Percentiles rank a stretch among this genome's conserved stretches.
phyloP scores from a whole-genome alignment of 2,797 vertebrate species.

The Pipistrellus kuhlii region DNA sequence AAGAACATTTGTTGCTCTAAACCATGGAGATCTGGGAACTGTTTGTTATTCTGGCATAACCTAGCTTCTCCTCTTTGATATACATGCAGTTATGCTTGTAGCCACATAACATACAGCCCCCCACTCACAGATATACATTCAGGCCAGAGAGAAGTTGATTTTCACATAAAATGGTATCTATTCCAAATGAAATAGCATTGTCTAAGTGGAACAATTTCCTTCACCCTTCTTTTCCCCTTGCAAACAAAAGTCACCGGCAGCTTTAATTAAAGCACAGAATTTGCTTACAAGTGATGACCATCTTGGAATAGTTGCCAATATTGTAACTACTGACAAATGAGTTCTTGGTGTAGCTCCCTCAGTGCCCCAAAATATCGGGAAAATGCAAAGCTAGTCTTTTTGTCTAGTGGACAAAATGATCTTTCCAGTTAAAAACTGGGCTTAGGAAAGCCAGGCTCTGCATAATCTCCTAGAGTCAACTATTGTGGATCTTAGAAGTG shows the following conservation, averaged over 20 bases:
- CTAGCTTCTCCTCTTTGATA: background rate
- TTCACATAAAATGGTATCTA: background rate
- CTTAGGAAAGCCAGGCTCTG: background rate
- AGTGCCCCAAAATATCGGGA: slow-evolving; percentile 44
- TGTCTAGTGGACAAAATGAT: slow-evolving; percentile 55
- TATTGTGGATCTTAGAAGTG: slow-evolving; percentile 30
- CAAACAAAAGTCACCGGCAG: slow-evolving; percentile 13
- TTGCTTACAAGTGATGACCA: slow-evolving; percentile 59
- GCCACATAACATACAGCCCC: background rate
- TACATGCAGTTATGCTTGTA: background rate
- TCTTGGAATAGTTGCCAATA: slow-evolving; percentile 52
- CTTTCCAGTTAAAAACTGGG: slow-evolving; percentile 75
- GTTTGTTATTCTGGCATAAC: background rate
- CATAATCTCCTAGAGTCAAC: slow-evolving; percentile 74
- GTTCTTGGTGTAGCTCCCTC: slow-evolving; percentile 37
- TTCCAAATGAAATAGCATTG: slow-evolving; percentile 28
- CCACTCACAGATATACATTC: background rate
- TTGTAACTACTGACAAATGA: slow-evolving; percentile 29
- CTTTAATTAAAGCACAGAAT: slow-evolving; percentile 62
- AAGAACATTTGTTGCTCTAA: background rate
- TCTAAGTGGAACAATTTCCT: slow-evolving; percentile 15
- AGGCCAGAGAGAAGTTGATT: background rate
- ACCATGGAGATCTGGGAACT: background rate
- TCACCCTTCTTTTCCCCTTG: slow-evolving; percentile 27
- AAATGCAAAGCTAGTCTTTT: slow-evolving; percentile 66